These are phyloP conservation scores for Andrena marginata DNA, from an alignment of 2,888 invertebrate species.

Conservation along the genomic window DNA sequence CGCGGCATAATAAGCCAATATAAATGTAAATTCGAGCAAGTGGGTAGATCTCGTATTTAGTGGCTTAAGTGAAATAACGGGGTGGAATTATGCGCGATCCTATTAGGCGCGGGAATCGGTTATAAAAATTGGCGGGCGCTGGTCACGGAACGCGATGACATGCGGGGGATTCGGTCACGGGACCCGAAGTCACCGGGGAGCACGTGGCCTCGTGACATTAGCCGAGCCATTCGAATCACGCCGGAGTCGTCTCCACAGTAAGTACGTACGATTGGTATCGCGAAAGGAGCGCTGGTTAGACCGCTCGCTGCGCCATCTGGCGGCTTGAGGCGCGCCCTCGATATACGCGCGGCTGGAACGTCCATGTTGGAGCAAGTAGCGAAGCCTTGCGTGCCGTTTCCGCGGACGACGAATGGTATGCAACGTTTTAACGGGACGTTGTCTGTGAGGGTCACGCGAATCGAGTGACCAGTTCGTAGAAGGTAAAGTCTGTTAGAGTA, in stretches of 20 bases:
- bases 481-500: no score
- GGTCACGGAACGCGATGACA: slow-evolving; percentile 14
- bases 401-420: not conserved
- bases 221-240: slow-evolving; percentile 11
- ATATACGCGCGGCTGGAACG: not conserved
- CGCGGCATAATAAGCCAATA: slow-evolving; percentile 73
- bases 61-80: slow-evolving; percentile 70
- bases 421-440: no score
- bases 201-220: slow-evolving; percentile 27
- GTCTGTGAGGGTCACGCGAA: no score
- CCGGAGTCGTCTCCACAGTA: slow-evolving; percentile 9
- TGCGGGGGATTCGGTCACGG: slow-evolving; percentile 23
- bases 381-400: not conserved
- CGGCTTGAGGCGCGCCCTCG: not conserved
- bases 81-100: slow-evolving; percentile 61
- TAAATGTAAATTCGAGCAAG: slow-evolving; percentile 71
- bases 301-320: not conserved
- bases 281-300: slow-evolving; percentile 4
- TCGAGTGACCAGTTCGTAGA: no score
- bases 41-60: slow-evolving; percentile 69
- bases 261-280: not conserved
- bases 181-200: not conserved
- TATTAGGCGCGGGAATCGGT: slow-evolving; percentile 34
- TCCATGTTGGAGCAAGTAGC: not conserved
- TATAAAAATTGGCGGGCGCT: slow-evolving; percentile 28